Conservation (phyloP, 2,888 invertebrate species). For the Brassicogethes aeneus region DNA sequence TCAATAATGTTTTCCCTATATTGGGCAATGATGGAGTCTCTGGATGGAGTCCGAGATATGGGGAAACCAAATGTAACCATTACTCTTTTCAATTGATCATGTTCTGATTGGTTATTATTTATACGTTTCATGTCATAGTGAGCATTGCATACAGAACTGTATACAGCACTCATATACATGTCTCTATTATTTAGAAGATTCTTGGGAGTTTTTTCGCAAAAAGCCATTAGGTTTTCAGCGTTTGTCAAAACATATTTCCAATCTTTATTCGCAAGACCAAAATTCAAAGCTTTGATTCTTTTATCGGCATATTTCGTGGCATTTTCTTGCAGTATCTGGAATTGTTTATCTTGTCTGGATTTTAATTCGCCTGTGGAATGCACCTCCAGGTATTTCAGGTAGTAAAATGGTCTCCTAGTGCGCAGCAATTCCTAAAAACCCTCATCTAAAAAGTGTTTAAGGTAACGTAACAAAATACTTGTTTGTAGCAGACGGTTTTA, state of each 20-base stretch:
- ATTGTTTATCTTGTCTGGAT: slow-evolving; percentile 29
- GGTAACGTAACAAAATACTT: slow-evolving; percentile 14
- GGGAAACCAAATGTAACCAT: slow-evolving; percentile 31
- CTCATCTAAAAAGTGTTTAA: background rate
- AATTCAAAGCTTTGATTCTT: slow-evolving; percentile 32
- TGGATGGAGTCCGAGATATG: slow-evolving; percentile 29
- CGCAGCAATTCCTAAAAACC: slow-evolving; percentile 38
- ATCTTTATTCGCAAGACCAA: slow-evolving; percentile 24
- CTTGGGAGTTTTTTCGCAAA: slow-evolving; percentile 37
- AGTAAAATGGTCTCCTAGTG: slow-evolving; percentile 41
- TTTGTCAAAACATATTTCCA: slow-evolving; percentile 22
- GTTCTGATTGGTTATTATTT: slow-evolving; percentile 21
- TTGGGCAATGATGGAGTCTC: slow-evolving; percentile 34
- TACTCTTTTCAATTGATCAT: slow-evolving; percentile 31
- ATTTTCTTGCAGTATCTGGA: slow-evolving; percentile 29
- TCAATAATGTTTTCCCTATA: slow-evolving; percentile 31
- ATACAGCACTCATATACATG: slow-evolving; percentile 36
- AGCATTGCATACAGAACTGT: slow-evolving; percentile 37
- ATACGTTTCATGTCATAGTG: slow-evolving; percentile 41
- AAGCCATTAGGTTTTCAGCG: slow-evolving; percentile 38
- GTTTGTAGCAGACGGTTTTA: slow-evolving; percentile 21
- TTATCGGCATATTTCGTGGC: slow-evolving; percentile 36
- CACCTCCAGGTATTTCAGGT: slow-evolving; percentile 35
- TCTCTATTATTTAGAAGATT: slow-evolving; percentile 38
- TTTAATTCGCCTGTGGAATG: slow-evolving; percentile 22